A percentile compares a stretch with the other conserved stretches of the same genome.
These are phyloP conservation scores for Mormyrus iriodes DNA, from an alignment of 2,113 vertebrate species.

Conservation along the genomic window DNA sequence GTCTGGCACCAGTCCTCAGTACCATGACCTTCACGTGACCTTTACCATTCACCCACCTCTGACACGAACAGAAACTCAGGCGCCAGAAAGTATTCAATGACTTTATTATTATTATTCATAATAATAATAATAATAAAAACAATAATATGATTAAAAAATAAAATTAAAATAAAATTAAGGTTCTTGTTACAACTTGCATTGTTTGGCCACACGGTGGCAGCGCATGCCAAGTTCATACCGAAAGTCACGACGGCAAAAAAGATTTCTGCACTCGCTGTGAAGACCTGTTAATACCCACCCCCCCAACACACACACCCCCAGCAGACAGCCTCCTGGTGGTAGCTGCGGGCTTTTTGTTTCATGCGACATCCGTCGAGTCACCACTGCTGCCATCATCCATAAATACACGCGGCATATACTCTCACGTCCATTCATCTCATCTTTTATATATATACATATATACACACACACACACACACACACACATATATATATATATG, in stretches of 20 bases:
- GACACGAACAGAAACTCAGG: neutral
- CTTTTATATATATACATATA: neutral
- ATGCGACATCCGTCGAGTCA: neutral
- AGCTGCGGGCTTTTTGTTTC: neutral
- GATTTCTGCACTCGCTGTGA: constrained; percentile 16
- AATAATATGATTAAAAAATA: constrained; percentile 61
- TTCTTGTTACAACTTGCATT: constrained; percentile 64
- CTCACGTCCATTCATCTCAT: neutral
- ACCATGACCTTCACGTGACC: neutral
- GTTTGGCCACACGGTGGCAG: constrained; percentile 70
- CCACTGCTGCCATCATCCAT: neutral
- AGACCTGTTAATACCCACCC: too few relatives aligned
- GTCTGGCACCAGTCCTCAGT: neutral
- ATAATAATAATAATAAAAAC: constrained; percentile 37
- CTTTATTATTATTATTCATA: constrained; percentile 69
- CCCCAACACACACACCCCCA: neutral
- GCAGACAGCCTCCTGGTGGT: neutral
- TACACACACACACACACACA: too few relatives aligned
- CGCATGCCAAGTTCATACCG: constrained; percentile 63
- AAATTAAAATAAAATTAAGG: constrained; percentile 66
- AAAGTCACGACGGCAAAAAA: constrained; percentile 24
- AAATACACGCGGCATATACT: neutral
- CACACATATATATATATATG: neutral
- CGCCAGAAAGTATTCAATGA: constrained; percentile 60
- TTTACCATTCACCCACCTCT: neutral